These are phyloP conservation scores for Discoglossus pictus DNA, from an alignment of 2,797 vertebrate species.

Conservation along the genomic window DNA sequence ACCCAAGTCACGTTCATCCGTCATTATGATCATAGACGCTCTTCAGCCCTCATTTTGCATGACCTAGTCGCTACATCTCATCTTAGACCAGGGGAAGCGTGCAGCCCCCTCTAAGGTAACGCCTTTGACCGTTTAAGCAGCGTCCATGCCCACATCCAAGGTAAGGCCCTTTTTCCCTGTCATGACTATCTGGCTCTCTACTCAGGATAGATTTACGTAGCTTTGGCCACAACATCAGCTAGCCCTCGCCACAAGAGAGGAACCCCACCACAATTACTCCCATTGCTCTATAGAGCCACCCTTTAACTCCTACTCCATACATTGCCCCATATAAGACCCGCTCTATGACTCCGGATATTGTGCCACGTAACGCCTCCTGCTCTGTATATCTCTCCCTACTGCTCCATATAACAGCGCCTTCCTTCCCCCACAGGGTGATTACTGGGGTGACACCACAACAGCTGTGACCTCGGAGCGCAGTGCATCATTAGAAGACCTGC, in stretches of 20 bases:
- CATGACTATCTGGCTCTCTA: background rate
- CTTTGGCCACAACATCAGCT: no score
- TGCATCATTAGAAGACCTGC: slow-evolving; percentile 92
- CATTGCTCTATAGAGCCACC: background rate
- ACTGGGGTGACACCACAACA: slow-evolving; percentile 97
- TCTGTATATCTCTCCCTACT: background rate
- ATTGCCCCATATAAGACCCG: background rate
- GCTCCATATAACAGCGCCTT: background rate
- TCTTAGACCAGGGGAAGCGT: no score
- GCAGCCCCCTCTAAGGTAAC: no score
- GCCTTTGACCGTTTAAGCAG: no score
- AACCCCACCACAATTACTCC: background rate
- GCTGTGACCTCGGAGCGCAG: slow-evolving; percentile 96
- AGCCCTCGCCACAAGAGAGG: no score
- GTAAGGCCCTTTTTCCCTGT: background rate
- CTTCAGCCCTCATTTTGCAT: no score
- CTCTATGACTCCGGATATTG: background rate
- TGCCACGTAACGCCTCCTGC: background rate
- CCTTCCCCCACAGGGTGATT: slow-evolving; percentile 83
- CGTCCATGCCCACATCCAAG: no score
- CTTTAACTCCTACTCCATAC: slow-evolving; percentile 7
- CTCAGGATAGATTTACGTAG: no score
- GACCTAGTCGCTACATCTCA: no score
- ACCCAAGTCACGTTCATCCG: no score
- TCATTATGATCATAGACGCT: no score